Conservation (phyloP, 2,888 invertebrate species). For the Linnaemya vulpina region DNA sequence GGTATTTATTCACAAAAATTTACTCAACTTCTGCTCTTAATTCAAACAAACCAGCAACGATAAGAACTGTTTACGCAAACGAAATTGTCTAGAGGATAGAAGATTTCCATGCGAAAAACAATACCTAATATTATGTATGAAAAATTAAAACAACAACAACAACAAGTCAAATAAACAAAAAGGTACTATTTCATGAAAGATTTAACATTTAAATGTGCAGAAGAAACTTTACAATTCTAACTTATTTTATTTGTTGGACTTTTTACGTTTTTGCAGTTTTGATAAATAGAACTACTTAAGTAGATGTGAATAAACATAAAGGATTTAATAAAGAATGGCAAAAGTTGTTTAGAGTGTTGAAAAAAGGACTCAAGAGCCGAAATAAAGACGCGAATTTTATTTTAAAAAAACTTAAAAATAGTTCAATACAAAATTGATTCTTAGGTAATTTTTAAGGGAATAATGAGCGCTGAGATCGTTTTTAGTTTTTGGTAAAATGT, state of each 20-base stretch:
- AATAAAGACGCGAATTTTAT: not conserved
- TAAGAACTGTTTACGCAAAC: constrained; percentile 6
- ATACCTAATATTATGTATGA: constrained; percentile 56
- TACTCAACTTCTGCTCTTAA: not conserved
- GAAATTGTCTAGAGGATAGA: constrained; percentile 29
- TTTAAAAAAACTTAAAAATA: not conserved
- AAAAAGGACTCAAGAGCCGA: not conserved
- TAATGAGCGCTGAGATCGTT: too few relatives aligned
- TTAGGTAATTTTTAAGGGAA: too few relatives aligned
- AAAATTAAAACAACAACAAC: constrained; percentile 37
- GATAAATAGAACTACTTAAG: constrained; percentile 80
- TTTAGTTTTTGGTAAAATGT: too few relatives aligned
- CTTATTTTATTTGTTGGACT: constrained; percentile 47
- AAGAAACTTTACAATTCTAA: constrained; percentile 70
- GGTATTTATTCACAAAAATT: constrained; percentile 42
- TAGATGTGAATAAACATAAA: constrained; percentile 77
- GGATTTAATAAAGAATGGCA: constrained; percentile 34
- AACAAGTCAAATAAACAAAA: constrained; percentile 64
- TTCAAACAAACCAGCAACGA: not conserved
- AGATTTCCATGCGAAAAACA: constrained; percentile 26
- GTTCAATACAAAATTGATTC: too few relatives aligned
- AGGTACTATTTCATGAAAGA: constrained; percentile 81
- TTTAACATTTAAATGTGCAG: constrained; percentile 82
- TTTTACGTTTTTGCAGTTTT: constrained; percentile 48
- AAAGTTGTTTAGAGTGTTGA: not conserved